Percentiles rank a stretch among this genome's conserved stretches.
Evolutionary conservation across 2,113 vertebrate species (phyloP).

Genomic region (Tetrao urogallus): DNA sequence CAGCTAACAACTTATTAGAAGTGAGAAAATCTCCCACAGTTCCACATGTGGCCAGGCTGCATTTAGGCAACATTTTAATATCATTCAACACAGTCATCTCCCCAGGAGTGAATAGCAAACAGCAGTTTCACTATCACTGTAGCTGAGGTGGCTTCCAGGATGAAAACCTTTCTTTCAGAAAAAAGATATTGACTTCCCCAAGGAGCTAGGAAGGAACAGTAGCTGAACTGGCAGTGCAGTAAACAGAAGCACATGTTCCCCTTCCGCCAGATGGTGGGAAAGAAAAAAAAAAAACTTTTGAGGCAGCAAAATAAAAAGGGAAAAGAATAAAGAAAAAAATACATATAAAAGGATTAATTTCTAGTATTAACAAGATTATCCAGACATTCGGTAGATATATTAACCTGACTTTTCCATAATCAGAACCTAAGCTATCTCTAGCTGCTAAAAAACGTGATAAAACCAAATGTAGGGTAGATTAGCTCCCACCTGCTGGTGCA

Average conservation of each 20-base stretch:
- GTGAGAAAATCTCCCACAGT: neutral
- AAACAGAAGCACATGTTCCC: neutral
- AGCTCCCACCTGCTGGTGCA: constrained; percentile 19
- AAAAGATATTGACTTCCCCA: neutral
- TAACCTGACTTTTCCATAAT: neutral
- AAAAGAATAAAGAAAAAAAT: neutral
- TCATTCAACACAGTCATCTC: neutral
- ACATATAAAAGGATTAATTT: neutral
- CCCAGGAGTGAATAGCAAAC: neutral
- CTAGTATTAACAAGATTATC: neutral
- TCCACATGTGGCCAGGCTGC: neutral
- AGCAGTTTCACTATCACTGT: neutral
- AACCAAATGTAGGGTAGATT: neutral
- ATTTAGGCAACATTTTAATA: neutral
- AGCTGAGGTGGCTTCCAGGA: neutral
- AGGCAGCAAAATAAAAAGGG: neutral
- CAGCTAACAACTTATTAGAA: neutral
- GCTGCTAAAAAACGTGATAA: neutral
- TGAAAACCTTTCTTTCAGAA: neutral
- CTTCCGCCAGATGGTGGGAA: neutral
- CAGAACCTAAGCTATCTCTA: neutral
- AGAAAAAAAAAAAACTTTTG: neutral
- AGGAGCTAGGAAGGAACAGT: neutral
- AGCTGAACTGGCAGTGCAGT: neutral
- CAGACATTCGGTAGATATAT: neutral